Base-by-base conservation (phyloP, 2,113 vertebrate genomes). In the Vimba vimba region DNA sequence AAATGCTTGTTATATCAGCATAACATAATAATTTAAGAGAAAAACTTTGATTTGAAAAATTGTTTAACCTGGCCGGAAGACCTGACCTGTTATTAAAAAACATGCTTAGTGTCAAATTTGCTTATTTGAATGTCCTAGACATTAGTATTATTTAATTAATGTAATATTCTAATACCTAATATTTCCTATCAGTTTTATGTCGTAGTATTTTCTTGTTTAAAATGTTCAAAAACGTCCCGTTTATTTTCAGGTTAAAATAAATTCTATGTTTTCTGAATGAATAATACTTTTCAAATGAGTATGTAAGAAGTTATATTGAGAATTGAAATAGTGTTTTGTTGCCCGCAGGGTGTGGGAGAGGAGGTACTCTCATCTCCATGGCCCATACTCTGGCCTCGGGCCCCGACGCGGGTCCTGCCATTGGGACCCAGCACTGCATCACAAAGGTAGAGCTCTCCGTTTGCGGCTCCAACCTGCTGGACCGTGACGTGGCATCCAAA, bases 401-500 rank as follows among this genome's bases (percentile, higher is more conserved):
- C 0, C 90, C 92, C 0, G 92, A 90, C 10, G 89, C 89, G 66
- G 91, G 90, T 27, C 94, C 96, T 57, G 89, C 88, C 0, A 19
- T 96, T 0, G 95, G 94, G 68, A 89, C 97, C 87, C 96, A 97
- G 91, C 97, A 96, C 91, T 98, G 97, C 0, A 91, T 98, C 90
- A 98, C 97, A 89, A 96, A 95, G 86, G 97, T 99, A 0, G 98
- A 99, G 91, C 47, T 99, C 77, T 99, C 98, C 0, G 93, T 99
- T 81, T 96, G 95, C 0, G 97, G 97, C 39, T 91, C 96, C 59
- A 98, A 91, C 91, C 96, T 99, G 55, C 95, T 99, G 89, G 98
- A 99, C 91, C 95, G 98, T 52, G 98, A 99, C 6, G 97, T 99
- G 86, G 97, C 98, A 62, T 99, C 98, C 90, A 99, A 99, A 93